Evolutionary conservation across 1,140 invertebrate species (phyloP).

Genomic region (Drosophila truncata): DNA sequence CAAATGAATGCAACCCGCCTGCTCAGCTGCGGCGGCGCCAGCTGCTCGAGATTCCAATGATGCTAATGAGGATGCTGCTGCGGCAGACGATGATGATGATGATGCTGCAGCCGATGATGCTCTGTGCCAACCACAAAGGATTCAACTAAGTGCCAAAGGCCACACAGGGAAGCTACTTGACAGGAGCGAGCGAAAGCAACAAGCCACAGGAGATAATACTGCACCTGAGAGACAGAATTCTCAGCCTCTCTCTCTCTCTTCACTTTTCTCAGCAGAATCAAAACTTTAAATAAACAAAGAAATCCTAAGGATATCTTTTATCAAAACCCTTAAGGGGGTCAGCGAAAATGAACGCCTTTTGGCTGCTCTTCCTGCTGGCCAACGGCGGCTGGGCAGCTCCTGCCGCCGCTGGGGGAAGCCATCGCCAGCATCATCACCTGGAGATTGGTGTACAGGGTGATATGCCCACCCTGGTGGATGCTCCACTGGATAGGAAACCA

Average conservation of each 20-base stretch:
- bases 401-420: constrained; percentile 4
- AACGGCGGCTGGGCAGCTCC: constrained; percentile 48
- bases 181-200: constrained; percentile 16
- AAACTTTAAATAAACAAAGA: background rate
- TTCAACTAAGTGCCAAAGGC: constrained; percentile 18
- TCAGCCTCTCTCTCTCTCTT: background rate
- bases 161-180: background rate
- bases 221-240: background rate
- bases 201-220: too few relatives aligned
- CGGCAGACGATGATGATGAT: constrained; percentile 14
- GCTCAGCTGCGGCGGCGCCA: constrained; percentile 13
- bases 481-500: background rate
- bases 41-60: background rate
- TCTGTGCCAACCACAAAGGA: constrained; percentile 13
- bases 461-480: constrained; percentile 58
- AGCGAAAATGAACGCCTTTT: constrained; percentile 16
- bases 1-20: constrained; percentile 31
- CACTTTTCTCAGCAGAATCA: background rate
- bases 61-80: constrained; percentile 11
- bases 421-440: constrained; percentile 46
- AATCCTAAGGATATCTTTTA: fast-evolving
- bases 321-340: background rate
- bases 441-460: constrained; percentile 57
- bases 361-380: constrained; percentile 54
- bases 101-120: constrained; percentile 4